These are phyloP conservation scores for Hypotaenidia okinawae DNA, from an alignment of 2,797 vertebrate genomes.

Conservation along the genomic window DNA sequence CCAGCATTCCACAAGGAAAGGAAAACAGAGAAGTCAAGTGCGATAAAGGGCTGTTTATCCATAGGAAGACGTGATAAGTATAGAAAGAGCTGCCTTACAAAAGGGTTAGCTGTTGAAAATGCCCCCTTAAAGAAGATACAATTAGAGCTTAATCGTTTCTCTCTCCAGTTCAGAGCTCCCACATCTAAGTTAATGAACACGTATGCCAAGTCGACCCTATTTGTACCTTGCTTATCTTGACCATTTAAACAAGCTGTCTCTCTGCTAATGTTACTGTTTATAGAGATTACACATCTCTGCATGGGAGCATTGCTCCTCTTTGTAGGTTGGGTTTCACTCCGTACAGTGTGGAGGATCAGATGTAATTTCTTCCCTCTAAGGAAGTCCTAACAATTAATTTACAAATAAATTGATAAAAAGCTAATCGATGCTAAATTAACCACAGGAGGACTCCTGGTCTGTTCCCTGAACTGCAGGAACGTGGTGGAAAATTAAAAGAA, in stretches of 20 bases:
- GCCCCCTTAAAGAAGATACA: constrained; percentile 30
- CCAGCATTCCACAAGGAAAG: constrained; percentile 17
- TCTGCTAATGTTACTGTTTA: not conserved
- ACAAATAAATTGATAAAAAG: constrained; percentile 13
- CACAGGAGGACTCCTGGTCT: not conserved
- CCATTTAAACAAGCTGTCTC: not conserved
- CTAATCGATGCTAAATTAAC: not conserved
- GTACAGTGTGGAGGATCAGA: not conserved
- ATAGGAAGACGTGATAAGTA: constrained; percentile 39
- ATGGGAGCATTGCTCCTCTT: not conserved
- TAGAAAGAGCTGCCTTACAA: constrained; percentile 35
- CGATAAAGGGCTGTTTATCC: constrained; percentile 60
- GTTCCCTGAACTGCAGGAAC: not conserved
- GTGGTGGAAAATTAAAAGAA: not conserved
- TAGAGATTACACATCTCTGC: not conserved
- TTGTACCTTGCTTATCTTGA: not conserved
- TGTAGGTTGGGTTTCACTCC: fast-evolving
- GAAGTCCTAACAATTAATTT: not conserved
- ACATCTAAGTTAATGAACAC: not conserved
- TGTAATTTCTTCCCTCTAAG: not conserved
- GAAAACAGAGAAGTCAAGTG: constrained; percentile 33
- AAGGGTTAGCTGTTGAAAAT: constrained; percentile 26
- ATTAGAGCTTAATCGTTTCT: constrained; percentile 50
- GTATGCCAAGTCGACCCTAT: not conserved
- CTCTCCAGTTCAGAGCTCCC: constrained; percentile 29